Base-by-base conservation (phyloP, 1,140 invertebrate genomes). In the Leucophenga varia region DNA sequence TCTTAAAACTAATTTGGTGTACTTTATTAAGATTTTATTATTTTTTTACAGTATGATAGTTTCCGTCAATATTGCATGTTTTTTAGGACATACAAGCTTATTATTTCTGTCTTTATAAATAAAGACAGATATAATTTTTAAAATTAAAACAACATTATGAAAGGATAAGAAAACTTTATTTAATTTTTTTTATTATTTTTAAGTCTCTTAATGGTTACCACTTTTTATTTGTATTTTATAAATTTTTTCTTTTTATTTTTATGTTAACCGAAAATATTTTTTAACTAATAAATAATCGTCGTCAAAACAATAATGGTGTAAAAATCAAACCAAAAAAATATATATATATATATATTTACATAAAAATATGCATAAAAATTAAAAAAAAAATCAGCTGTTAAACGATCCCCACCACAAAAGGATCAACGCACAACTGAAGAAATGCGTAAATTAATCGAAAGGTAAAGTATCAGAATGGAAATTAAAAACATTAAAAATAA, bases 401-500 rank as follows among this genome's bases (percentile, higher is more conserved):
- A 75, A 70, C 61, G 72, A 57, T 75, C 72, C 25, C 72, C 72
- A 42, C 61, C 78, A 81, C 79, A 82, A 79, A 90, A 91, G 88
- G 89, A 91, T 85, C 87, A 86, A 80, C 87, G 91, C 86, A 86
- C 88, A 81, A 90, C 88, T 79, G 90, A 93, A 81, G 91, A 93
- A 84, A 92, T 93, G 88, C 85, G 90, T 81, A 93, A 92, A 86
- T 87, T 94, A 79, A 90, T 94, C 81, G 91, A 94, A 85, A 93
- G 90, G 90, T 93, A 84, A 91, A 31, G 82, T 85, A 79, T 59
- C 14, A 38, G n/a, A 4, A 41, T 19, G 18, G 41, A 13, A 39
- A n/a, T n/a, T n/a, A n/a, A n/a, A n/a, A n/a, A n/a, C n/a, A n/a
- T 14, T 19, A 37, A 13, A 30, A 46, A 37, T 28, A 38, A 38